phyloP scores from a whole-genome alignment of 2,888 invertebrate genomes.

The Prenolepis imparis region DNA sequence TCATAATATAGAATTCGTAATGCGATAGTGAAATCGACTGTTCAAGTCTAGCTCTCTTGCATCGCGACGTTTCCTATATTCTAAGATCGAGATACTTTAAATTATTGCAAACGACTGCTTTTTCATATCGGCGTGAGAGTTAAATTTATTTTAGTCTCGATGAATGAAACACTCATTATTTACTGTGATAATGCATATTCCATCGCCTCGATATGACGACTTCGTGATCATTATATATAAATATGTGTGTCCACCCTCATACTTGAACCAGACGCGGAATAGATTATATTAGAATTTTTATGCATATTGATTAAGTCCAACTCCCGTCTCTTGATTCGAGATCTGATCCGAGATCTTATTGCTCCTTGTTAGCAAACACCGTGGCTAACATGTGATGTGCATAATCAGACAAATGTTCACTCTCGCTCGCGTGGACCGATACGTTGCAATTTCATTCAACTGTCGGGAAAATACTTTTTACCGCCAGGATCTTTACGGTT shows the following conservation, averaged over 20 bases:
- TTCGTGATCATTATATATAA: conserved; percentile 35
- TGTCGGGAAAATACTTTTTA: conserved; percentile 30
- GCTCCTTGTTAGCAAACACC: conserved; percentile 52
- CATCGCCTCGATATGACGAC: conserved; percentile 34
- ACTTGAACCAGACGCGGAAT: conserved; percentile 36
- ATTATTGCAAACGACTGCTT: conserved; percentile 27
- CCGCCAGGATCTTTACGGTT: conserved; percentile 7
- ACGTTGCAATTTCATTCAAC: conserved; percentile 48
- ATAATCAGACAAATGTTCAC: conserved; percentile 60
- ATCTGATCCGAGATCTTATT: conserved; percentile 62
- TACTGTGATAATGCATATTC: conserved; percentile 25
- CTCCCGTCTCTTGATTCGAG: conserved; percentile 53
- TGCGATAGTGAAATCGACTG: not conserved
- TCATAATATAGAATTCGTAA: conserved; percentile 21
- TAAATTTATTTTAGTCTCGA: conserved; percentile 34
- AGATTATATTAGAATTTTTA: conserved; percentile 58
- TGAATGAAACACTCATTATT: conserved; percentile 28
- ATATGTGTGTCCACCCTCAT: conserved; percentile 35
- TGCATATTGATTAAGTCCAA: conserved; percentile 64
- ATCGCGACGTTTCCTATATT: conserved; percentile 21
- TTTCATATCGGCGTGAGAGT: not conserved
- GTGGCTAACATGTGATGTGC: conserved; percentile 53
- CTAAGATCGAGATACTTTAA: conserved; percentile 26
- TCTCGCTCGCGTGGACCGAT: conserved; percentile 43
- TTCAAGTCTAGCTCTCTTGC: conserved; percentile 13